phyloP scores from a whole-genome alignment of 2,888 invertebrate genomes.

The Tholera decimalis region DNA sequence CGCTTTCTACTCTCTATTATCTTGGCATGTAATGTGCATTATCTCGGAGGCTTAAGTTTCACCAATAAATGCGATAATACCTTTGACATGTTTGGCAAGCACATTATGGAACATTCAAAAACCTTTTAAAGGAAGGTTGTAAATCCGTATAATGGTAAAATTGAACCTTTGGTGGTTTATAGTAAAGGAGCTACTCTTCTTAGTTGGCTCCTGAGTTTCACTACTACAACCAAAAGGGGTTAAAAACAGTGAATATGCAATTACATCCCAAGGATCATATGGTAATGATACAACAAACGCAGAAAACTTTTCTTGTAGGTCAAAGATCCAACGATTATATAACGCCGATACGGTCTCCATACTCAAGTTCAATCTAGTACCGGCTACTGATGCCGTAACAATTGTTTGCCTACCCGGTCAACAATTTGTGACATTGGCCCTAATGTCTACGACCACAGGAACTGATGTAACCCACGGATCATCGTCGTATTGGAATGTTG shows the following conservation, averaged over 20 bases:
- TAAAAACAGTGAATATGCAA: no score
- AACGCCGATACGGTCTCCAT: conserved; percentile 23
- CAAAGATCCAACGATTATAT: conserved; percentile 19
- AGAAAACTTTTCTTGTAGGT: conserved; percentile 30
- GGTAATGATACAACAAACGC: no score
- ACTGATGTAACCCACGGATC: conserved; percentile 33
- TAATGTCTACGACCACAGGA: conserved; percentile 37
- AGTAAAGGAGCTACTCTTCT: not conserved
- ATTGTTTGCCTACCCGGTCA: conserved; percentile 1
- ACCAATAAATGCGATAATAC: conserved; percentile 36
- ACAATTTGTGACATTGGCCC: conserved; percentile 44
- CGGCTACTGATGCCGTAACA: conserved; percentile 14
- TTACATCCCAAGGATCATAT: no score
- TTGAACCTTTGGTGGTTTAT: not conserved
- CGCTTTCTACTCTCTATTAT: conserved; percentile 46
- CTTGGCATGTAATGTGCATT: conserved; percentile 38
- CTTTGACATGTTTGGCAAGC: conserved; percentile 33
- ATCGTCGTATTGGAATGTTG: conserved; percentile 47
- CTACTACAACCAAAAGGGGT: no score
- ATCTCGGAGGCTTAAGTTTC: conserved; percentile 35
- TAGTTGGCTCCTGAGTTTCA: no score
- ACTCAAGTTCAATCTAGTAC: conserved; percentile 33
- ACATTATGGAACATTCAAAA: conserved; percentile 29
- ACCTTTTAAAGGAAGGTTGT: conserved; percentile 25
- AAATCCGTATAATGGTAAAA: not conserved